A percentile compares a stretch with the other conserved stretches of the same genome.
Evolutionary conservation across 2,888 invertebrate species (phyloP).

Genomic region (Ectropis crepuscularia): DNA sequence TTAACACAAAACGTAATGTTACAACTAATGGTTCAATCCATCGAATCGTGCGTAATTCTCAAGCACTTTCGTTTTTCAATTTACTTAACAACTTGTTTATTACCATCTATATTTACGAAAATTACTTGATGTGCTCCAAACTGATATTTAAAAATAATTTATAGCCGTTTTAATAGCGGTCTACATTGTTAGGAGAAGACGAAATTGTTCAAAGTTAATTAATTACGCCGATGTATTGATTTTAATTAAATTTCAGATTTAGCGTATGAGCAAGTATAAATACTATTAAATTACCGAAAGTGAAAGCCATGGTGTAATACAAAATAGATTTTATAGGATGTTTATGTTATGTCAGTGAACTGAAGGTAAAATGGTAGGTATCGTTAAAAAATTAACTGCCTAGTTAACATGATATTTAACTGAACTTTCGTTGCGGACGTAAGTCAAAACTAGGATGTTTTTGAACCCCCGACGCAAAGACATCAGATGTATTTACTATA

Average conservation of each 20-base stretch:
- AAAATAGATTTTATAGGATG: conserved; percentile 15
- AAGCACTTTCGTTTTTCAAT: conserved; percentile 41
- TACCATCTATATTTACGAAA: conserved; percentile 18
- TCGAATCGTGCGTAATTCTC: conserved; percentile 16
- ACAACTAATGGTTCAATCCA: conserved; percentile 19
- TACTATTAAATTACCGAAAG: conserved; percentile 1
- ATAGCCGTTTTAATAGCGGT: conserved; percentile 27
- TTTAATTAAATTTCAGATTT: conserved; percentile 38
- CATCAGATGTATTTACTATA: no score
- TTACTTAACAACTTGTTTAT: conserved; percentile 30
- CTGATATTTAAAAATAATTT: conserved; percentile 37
- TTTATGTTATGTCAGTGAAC: conserved; percentile 18
- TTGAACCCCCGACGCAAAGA: no score
- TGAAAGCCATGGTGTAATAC: conserved; percentile 24
- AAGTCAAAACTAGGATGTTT: no score
- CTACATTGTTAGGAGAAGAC: conserved; percentile 31
- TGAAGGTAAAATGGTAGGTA: background rate
- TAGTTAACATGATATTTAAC: no score
- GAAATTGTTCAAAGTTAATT: conserved; percentile 28
- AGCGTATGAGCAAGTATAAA: conserved; percentile 5
- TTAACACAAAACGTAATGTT: background rate
- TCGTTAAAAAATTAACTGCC: background rate
- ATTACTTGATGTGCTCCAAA: conserved; percentile 19
- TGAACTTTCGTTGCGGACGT: no score
- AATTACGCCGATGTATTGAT: conserved; percentile 37